Conservation (phyloP, 2,888 invertebrate species). For the Chrysolina americana region DNA sequence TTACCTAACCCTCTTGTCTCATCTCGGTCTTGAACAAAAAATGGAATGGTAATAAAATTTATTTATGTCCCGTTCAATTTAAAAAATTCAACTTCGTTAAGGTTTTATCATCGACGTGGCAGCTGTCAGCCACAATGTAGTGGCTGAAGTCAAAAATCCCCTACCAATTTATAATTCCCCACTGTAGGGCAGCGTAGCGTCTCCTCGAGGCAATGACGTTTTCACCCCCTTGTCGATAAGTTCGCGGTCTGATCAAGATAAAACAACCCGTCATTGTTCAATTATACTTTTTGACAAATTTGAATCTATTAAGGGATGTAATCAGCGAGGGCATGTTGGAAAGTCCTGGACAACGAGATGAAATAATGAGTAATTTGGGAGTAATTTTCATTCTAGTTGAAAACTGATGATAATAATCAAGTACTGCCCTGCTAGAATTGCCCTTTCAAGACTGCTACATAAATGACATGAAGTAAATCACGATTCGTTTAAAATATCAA, state of each 20-base stretch:
- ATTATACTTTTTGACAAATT: slow-evolving; percentile 64
- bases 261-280: slow-evolving; percentile 63
- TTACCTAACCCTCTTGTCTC: slow-evolving; percentile 23
- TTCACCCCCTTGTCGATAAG: slow-evolving; percentile 57
- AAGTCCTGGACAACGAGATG: neutral
- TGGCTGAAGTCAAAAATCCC: slow-evolving; percentile 69
- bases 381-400: neutral
- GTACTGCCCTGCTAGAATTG: no score
- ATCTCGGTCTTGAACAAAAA: slow-evolving; percentile 33
- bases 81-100: slow-evolving; percentile 67
- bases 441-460: no score
- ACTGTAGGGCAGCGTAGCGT: slow-evolving; percentile 59
- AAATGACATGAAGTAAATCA: no score
- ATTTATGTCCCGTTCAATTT: slow-evolving; percentile 55
- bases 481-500: no score
- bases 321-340: slow-evolving; percentile 40
- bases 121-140: slow-evolving; percentile 70
- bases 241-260: slow-evolving; percentile 62
- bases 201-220: slow-evolving; percentile 51
- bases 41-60: slow-evolving; percentile 46
- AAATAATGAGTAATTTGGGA: slow-evolving; percentile 11
- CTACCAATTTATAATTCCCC: slow-evolving; percentile 68
- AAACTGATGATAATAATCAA: neutral
- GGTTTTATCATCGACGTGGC: slow-evolving; percentile 67
- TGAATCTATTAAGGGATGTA: slow-evolving; percentile 54